Evolutionary conservation across 37 sponge, comb jelly and placozoan species (phyloP).

Genomic region (Agelas oroides): DNA sequence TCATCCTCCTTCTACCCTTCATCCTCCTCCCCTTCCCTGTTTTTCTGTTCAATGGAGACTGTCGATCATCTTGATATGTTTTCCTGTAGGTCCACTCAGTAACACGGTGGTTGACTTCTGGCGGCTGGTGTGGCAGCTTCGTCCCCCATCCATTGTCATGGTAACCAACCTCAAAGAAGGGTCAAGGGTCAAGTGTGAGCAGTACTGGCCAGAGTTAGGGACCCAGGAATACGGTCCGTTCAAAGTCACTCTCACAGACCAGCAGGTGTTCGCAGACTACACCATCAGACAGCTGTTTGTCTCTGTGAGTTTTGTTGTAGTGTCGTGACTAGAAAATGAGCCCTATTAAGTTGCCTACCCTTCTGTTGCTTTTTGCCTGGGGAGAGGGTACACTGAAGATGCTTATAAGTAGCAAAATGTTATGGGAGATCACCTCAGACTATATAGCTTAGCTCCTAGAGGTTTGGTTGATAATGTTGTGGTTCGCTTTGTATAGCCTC

Average conservation of each 20-base stretch:
- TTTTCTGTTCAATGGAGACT: too few relatives aligned
- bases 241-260: constrained; percentile 38
- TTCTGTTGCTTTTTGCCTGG: too few relatives aligned
- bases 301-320: constrained; percentile 20
- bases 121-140: constrained; percentile 70
- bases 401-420: too few relatives aligned
- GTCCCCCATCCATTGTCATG: constrained; percentile 61
- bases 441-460: too few relatives aligned
- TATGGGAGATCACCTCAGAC: too few relatives aligned
- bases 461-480: too few relatives aligned
- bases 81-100: neutral
- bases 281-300: constrained; percentile 38
- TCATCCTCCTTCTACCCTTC: neutral
- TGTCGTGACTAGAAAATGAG: too few relatives aligned
- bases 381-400: too few relatives aligned
- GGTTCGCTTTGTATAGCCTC: too few relatives aligned
- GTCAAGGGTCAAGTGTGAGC: constrained; percentile 28
- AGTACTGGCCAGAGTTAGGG: constrained; percentile 58
- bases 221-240: constrained; percentile 49
- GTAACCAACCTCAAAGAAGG: constrained; percentile 61
- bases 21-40: neutral
- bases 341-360: too few relatives aligned
- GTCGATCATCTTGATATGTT: too few relatives aligned
- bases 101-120: constrained; percentile 72
- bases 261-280: constrained; percentile 24